phyloP scores from a whole-genome alignment of 2,888 invertebrate genomes.

The Pandemis heparana region DNA sequence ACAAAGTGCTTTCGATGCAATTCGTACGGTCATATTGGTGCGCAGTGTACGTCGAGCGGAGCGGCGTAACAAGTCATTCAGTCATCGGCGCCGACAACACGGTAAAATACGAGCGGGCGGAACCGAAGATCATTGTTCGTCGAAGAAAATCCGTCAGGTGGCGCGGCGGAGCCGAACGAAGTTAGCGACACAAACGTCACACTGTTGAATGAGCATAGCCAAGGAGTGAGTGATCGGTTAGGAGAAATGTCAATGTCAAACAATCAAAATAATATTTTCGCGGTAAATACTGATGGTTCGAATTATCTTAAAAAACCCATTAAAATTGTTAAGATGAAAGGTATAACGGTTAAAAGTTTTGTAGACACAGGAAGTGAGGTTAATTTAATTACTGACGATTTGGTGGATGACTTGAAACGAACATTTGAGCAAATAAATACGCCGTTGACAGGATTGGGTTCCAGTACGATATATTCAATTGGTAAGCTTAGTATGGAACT shows the following conservation, averaged over 20 bases:
- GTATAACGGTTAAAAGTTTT: background rate
- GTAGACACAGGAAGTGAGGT: constrained; percentile 11
- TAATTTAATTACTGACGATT: background rate
- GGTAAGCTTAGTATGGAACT: background rate
- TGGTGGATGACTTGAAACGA: background rate
- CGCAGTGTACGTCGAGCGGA: background rate
- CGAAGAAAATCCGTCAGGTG: background rate
- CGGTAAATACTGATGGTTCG: background rate
- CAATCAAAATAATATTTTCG: background rate
- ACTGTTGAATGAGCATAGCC: background rate
- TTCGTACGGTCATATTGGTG: background rate
- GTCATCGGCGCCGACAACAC: background rate
- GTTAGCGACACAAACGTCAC: background rate
- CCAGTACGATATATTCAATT: background rate
- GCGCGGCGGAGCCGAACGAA: background rate
- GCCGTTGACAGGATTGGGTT: background rate
- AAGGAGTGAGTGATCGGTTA: background rate
- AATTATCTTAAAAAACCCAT: background rate
- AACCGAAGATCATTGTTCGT: background rate
- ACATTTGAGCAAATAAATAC: background rate
- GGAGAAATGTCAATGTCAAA: background rate
- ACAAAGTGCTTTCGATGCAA: background rate
- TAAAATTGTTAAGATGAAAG: background rate
- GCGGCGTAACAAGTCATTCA: background rate
- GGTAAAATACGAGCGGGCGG: background rate